Base-by-base conservation (phyloP, 2,888 invertebrate species). In the Neoaliturus tenellus region DNA sequence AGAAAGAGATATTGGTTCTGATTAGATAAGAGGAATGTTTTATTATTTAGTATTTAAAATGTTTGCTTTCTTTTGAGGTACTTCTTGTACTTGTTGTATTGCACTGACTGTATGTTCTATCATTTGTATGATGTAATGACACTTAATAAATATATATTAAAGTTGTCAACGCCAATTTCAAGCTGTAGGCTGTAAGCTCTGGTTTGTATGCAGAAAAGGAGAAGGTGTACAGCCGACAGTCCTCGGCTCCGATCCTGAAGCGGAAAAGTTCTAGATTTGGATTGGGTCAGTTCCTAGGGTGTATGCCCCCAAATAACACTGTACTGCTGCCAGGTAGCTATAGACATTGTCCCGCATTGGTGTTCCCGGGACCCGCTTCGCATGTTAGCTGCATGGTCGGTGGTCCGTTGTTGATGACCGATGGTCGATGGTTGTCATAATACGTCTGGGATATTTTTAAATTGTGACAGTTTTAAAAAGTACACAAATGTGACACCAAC, bases 161-260 rank as follows among this genome's bases (percentile, higher is more conserved):
- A n/a, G n/a, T n/a, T n/a, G n/a, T n/a, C n/a, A n/a, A n/a, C n/a
- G n/a, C n/a, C n/a, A 6, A 55, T 5, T 55, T n/a, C 23, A 5
- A 55, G 23, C 55, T 55, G 8, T 4, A 67, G 31, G 31, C 35
- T 67, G 67, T 44, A 75, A 75, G 75, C 48, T 39, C 41, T 35
- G 35, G 48, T 75, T 48, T 78, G 35, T 78, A 48, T 55, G 44
- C 93, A 92, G 95, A 96, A 88, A 96, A 96, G 90, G 97, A 97
- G 91, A 97, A 96, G 91, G 94, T 96, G 87, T 96, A 97, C 91
- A 95, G 94, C 89, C 95, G 98, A 10, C 98, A 98, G 92, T 96
- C 97, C 90, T 98, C 98, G 25, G 98, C 98, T 69, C 98, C 98
- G n/a, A 95, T 98, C 89, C 93, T 98, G 88, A 97, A 97, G 91